Base-by-base conservation (phyloP, 2,888 invertebrate genomes). In the Linnaemya vulpina region DNA sequence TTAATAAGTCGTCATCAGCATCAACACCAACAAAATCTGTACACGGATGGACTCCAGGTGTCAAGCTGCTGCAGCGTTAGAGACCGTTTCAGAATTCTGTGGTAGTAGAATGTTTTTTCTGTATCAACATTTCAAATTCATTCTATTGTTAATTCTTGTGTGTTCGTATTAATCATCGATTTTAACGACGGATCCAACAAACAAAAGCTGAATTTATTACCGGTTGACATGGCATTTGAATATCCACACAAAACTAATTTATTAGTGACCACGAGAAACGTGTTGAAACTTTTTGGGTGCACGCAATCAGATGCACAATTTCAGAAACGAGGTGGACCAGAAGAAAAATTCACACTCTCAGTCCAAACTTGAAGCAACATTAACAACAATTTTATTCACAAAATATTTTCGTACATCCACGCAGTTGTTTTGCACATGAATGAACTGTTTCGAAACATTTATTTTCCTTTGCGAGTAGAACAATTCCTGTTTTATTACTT, bases 1-100 rank as follows among this genome's bases (percentile, higher is more conserved):
- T 84, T 82, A 87, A 87, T 87, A 87, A 84, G 83, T 86, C 86
- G 85, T 86, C 86, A 87, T 65, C 81, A 53, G 20, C 71, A 76
- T 84, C 84, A 80, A 58, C 76, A 71, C 30, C 58, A 77, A 82
- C 65, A 10, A 38, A 20, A 65, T 20, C n/a, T 35, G 20, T 9
- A 20, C 38, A 17, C 68, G 51, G 8, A n/a, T n/a, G 35, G 30
- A 60, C 11, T 22, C 46, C 8, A 65, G 22, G 17, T 40, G 15
- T 30, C 9, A 35, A 20, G 15, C 40, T 11, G 5, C 25, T 49
- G 49, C 73, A 65, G 10, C 38, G 58, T 75, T 55, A 35, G 20
- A 46, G 30, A 65, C 11, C 8, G 25, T n/a, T 53, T 75, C 15
- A 35, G 60, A 38, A 51, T 58, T 9, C 20, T 60, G 4, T 65